Percentiles rank a stretch among this genome's conserved stretches.
These are phyloP conservation scores for Auanema freiburgensis DNA, from an alignment of 2,888 invertebrate species.

Conservation along the genomic window DNA sequence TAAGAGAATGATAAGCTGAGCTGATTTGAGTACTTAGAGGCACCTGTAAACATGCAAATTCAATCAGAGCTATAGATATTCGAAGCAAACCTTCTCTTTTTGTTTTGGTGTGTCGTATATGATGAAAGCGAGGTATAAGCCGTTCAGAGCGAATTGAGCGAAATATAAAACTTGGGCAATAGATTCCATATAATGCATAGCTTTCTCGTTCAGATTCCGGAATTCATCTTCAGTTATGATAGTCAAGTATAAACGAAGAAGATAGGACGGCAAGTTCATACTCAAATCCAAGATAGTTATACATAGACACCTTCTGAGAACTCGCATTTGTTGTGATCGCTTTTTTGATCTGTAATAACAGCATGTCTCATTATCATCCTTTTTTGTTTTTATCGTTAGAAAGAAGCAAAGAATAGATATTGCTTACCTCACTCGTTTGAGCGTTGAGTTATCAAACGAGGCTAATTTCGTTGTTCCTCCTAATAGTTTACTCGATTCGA, in stretches of 20 bases:
- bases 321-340: conserved; percentile 49
- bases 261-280: conserved; percentile 59
- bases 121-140: conserved; percentile 55
- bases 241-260: conserved; percentile 51
- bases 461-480: no score
- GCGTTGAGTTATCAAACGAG: no score
- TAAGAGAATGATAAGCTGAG: conserved; percentile 14
- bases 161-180: conserved; percentile 58
- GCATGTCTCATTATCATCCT: no score
- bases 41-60: conserved; percentile 17
- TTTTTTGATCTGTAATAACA: conserved; percentile 32
- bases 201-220: conserved; percentile 18
- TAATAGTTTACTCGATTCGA: no score
- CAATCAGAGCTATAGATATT: background rate
- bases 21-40: conserved; percentile 19
- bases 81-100: conserved; percentile 26
- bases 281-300: conserved; percentile 57
- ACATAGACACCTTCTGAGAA: conserved; percentile 51
- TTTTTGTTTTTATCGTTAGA: no score
- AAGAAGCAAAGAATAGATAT: no score
- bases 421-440: no score
- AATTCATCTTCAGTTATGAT: conserved; percentile 32
- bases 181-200: conserved; percentile 38
- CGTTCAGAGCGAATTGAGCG: conserved; percentile 60
- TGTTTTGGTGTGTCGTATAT: conserved; percentile 52